Base-by-base conservation (phyloP, 2,797 vertebrate genomes). In the Sphenopsis melanotis region DNA sequence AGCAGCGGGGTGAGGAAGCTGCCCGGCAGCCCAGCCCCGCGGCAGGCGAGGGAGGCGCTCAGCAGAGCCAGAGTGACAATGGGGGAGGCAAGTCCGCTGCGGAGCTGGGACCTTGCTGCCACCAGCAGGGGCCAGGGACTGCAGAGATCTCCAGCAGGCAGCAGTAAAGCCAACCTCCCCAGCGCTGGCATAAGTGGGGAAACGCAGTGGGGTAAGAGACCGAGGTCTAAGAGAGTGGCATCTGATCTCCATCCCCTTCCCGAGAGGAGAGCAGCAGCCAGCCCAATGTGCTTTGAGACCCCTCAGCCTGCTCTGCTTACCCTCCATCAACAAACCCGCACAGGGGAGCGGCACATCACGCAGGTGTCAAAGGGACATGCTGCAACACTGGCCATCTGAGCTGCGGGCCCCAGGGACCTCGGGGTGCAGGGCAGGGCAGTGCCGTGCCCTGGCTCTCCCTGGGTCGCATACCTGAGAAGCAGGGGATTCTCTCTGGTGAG, bases 401-500 rank as follows among this genome's bases (percentile, higher is more conserved):
- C 69, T 65, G 49, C 0, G 1, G 74, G 64, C 50, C 69, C 7
- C 3, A 76, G 87, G 74, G 72, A 66, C 30, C 39, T 34, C 2
- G 4, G 61, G 32, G 47, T 8, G 22, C 34, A 12, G 4, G 79
- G 65, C 81, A 80, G 79, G 6, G 5, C 2, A 0, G 34, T 23
- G 71, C 77, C 4, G 3, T n/a, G 72, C 72, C 85, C 69, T 39
- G 72, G 77, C 69, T 75, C 76, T 83, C 93, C 64, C 66, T 82
- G 94, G 87, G 63, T 69, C 24, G 11, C 92, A 36, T 96, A 96
- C 91, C 96, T 94, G 95, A 95, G 91, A 95, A 97, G 90, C 86
- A 22, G 89, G 86, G 90, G 71, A 41, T 83, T 93, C 84, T 46
- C 61, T 93, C 94, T 64, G 65, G 44, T 57, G 66, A 94, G 91